Base-by-base conservation (phyloP, 37 sponge, comb jelly and placozoan genomes). In the Ephydatia muelleri region DNA sequence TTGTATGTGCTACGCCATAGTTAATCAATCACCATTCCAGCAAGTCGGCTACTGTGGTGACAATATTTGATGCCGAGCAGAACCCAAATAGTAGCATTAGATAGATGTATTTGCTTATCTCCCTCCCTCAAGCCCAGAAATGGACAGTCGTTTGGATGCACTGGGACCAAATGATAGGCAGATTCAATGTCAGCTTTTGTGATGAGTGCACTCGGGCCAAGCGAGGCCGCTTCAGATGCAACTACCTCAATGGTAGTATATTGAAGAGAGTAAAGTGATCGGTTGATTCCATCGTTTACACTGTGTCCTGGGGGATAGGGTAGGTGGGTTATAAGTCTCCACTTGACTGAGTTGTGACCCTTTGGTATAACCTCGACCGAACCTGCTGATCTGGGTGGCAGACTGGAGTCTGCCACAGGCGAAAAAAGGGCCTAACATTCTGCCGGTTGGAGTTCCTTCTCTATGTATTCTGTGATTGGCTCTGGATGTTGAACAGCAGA, bases 301-400 rank as follows among this genome's bases (percentile, higher is more conserved):
- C 73, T 65, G n/a, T n/a, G n/a, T 73, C 75, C 35, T 22, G 19
- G 75, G 19, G 75, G 67, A 65, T 65, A 21, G 21, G 67, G 21
- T 16, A 65, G 67, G 67, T 65, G 67, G 21, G 21, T 65, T 16
- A 65, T 65, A 16, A 65, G 21, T 16, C 67, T 16, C 67, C 67
- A 77, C 34, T 73, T 73, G 3, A 27, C 78, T 22, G 78, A 48
- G 78, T 77, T 77, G 49, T 43, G 78, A 31, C 78, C 78, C 12
- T 77, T 77, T 4, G 78, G 78, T 48, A 77, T 77, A 3, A 77
- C 78, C n/a, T 57, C 78, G 19, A n/a, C n/a, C n/a, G n/a, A n/a
- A n/a, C n/a, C n/a, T n/a, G n/a, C n/a, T n/a, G n/a, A n/a, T n/a
- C n/a, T n/a, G n/a, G n/a, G n/a, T n/a, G n/a, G n/a, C n/a, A n/a